Conservation (phyloP, 2,888 invertebrate genomes). For the Eurytoma californica region DNA sequence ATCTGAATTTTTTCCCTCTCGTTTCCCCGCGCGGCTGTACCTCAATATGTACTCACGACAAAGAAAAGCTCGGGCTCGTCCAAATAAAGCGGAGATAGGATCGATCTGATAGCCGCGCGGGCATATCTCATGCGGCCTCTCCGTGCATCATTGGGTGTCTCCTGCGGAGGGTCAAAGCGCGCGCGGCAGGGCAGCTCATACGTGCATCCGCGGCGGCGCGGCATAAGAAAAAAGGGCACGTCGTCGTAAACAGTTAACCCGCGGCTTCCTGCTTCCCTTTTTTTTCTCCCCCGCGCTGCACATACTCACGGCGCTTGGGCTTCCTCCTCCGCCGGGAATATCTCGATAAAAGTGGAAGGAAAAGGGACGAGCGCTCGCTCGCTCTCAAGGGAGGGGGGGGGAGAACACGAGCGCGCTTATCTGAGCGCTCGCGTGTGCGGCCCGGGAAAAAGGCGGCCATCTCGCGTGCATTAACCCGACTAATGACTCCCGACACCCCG, state of each 20-base stretch:
- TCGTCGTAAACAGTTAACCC: conserved; percentile 25
- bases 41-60: not conserved
- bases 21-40: not conserved
- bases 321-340: not conserved
- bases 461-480: conserved; percentile 59
- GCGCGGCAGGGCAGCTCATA: not conserved
- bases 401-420: conserved; percentile 14
- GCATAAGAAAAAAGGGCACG: conserved; percentile 15
- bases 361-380: conserved; percentile 4
- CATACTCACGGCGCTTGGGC: not conserved
- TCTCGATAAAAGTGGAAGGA: conserved; percentile 28
- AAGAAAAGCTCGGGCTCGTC: not conserved
- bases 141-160: not conserved
- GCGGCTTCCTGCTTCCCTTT: conserved; percentile 39
- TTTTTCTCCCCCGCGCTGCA: not conserved
- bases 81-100: not conserved
- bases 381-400: not conserved
- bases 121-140: not conserved
- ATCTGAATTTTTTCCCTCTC: not conserved
- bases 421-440: conserved; percentile 8
- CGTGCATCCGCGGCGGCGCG: not conserved
- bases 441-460: conserved; percentile 6
- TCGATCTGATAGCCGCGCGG: not conserved
- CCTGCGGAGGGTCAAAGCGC: not conserved
- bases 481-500: conserved; percentile 69